phyloP scores from a whole-genome alignment of 2,888 invertebrate genomes.

The Cosmia trapezina region DNA sequence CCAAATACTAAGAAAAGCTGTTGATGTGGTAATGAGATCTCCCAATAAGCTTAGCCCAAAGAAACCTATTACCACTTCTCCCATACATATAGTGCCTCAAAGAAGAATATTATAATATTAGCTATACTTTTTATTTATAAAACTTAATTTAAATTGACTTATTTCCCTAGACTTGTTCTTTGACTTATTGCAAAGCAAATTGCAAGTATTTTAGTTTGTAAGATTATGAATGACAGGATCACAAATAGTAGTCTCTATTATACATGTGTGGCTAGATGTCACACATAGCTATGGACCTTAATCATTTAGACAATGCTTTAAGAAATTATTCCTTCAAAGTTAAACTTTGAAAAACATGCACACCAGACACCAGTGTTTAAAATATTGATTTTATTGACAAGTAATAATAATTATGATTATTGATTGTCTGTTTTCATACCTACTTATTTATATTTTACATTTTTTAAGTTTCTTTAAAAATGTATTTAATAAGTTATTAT shows the following conservation, averaged over 20 bases:
- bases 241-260: constrained; percentile 43
- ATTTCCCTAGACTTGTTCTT: constrained; percentile 27
- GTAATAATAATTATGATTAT: constrained; percentile 27
- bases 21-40: constrained; percentile 87
- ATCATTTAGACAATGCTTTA: constrained; percentile 34
- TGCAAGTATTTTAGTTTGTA: constrained; percentile 54
- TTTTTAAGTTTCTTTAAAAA: constrained; percentile 30
- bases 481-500: constrained; percentile 23
- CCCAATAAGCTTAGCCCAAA: constrained; percentile 87
- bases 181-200: constrained; percentile 22
- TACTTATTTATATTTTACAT: constrained; percentile 17
- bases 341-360: constrained; percentile 21
- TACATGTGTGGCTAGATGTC: constrained; percentile 29
- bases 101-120: constrained; percentile 80
- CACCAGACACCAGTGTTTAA: constrained; percentile 24
- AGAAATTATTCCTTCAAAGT: constrained; percentile 25
- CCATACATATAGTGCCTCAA: constrained; percentile 83
- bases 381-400: constrained; percentile 23
- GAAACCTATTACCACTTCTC: constrained; percentile 83
- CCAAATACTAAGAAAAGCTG: constrained; percentile 85
- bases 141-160: constrained; percentile 29
- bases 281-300: constrained; percentile 12
- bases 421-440: constrained; percentile 18
- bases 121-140: constrained; percentile 40
- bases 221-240: constrained; percentile 48